A percentile compares a stretch with the other conserved stretches of the same genome.
Conservation (phyloP, 2,113 vertebrate genomes). For the Melozone crissalis region DNA sequence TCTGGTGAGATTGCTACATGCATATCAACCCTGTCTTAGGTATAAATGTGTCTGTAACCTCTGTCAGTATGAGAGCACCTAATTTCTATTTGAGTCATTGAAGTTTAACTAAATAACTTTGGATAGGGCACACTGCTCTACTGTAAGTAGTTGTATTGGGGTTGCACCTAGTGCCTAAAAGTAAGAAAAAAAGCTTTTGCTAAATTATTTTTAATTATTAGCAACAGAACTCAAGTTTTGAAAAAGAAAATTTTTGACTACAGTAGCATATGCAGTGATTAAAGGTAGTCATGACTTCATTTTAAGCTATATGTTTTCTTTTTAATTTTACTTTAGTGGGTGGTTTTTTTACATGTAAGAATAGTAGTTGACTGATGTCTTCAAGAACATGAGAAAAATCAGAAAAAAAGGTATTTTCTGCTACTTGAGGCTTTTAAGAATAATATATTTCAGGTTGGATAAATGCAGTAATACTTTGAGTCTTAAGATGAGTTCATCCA, state of each 20-base stretch:
- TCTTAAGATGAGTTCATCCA: neutral
- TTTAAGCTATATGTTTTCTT: neutral
- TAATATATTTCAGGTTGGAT: neutral
- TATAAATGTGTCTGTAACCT: neutral
- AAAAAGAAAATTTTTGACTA: neutral
- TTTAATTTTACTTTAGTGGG: neutral
- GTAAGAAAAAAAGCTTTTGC: neutral
- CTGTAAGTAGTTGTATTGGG: neutral
- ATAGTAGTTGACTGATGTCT: neutral
- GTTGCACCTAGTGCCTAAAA: neutral
- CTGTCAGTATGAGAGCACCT: neutral
- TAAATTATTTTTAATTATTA: neutral
- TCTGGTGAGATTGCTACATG: neutral
- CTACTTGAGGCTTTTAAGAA: neutral
- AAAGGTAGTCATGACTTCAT: neutral
- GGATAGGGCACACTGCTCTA: neutral
- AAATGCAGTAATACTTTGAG: neutral
- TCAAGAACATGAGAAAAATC: neutral
- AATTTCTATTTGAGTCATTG: neutral
- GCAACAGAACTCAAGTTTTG: neutral
- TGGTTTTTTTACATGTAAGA: neutral
- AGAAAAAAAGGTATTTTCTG: neutral
- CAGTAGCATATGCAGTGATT: neutral
- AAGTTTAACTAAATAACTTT: neutral
- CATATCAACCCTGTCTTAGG: neutral